Conservation (phyloP, 2,113 vertebrate species). For the Dromas ardeola region DNA sequence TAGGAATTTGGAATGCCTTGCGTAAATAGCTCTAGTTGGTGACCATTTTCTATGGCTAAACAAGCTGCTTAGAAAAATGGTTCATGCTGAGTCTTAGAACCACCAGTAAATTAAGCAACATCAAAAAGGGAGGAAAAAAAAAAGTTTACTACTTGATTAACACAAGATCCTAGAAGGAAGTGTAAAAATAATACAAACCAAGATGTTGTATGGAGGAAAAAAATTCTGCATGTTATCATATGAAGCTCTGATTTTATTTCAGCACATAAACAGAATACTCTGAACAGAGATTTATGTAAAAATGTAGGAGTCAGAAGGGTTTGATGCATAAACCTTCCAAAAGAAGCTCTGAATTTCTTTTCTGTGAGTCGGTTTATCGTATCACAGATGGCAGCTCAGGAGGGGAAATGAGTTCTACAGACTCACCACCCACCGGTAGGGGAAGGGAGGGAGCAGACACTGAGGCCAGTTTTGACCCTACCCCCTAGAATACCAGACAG, state of each 20-base stretch:
- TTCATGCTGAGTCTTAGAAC: not conserved
- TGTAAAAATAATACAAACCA: not conserved
- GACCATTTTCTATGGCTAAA: slow-evolving; percentile 29
- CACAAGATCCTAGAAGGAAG: not conserved
- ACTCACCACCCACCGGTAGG: slow-evolving; percentile 38
- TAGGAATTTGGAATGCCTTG: not conserved
- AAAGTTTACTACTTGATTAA: not conserved
- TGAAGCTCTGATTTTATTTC: not conserved
- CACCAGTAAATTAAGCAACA: not conserved
- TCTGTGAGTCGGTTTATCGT: not conserved
- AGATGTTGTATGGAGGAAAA: not conserved
- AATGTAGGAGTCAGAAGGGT: not conserved
- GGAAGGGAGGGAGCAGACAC: slow-evolving; percentile 33
- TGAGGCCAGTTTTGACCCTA: slow-evolving; percentile 32
- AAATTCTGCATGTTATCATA: not conserved
- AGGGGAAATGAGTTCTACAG: slow-evolving; percentile 54
- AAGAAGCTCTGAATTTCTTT: not conserved
- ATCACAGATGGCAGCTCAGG: slow-evolving; percentile 57
- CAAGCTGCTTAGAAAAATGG: not conserved
- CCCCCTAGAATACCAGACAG: not conserved
- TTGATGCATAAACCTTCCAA: not conserved
- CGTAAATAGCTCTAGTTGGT: not conserved
- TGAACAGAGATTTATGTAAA: not conserved
- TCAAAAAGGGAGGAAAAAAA: not conserved
- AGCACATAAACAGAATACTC: not conserved